Conservation (phyloP, 2,797 vertebrate genomes). For the Hydrolagus colliei region DNA sequence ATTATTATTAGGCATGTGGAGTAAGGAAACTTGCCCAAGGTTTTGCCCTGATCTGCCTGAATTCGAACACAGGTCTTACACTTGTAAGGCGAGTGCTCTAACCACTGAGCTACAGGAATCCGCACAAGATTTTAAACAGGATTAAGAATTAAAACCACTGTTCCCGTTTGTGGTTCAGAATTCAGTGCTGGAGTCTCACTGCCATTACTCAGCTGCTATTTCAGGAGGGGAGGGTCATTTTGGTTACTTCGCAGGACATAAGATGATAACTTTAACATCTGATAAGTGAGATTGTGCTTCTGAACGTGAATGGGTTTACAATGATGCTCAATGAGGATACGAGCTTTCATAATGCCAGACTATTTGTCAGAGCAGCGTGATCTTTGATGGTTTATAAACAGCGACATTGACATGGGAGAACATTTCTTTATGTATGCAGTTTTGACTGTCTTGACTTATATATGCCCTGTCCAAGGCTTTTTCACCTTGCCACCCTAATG, state of each 20-base stretch:
- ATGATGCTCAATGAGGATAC: neutral
- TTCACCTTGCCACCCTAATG: slow-evolving; percentile 12
- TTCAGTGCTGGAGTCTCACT: no score
- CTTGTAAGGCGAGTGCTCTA: no score
- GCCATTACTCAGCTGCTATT: no score
- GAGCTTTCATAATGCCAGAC: neutral
- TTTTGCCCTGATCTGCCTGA: no score
- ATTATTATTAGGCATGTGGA: no score
- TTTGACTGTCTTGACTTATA: slow-evolving; percentile 12
- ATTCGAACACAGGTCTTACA: no score
- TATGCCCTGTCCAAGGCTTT: neutral
- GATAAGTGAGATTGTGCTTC: neutral
- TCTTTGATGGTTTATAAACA: slow-evolving; percentile 26
- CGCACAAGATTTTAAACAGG: no score
- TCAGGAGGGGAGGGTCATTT: no score
- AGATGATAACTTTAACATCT: neutral
- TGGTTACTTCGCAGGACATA: neutral
- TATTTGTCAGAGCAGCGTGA: neutral
- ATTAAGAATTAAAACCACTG: no score
- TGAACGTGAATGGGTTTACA: neutral
- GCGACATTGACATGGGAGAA: neutral
- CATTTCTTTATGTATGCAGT: neutral
- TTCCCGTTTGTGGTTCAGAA: no score
- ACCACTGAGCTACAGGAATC: no score
- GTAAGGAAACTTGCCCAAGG: no score